These are phyloP conservation scores for Ditylenchus dipsaci DNA, from an alignment of 1,140 invertebrate genomes.

Conservation along the genomic window DNA sequence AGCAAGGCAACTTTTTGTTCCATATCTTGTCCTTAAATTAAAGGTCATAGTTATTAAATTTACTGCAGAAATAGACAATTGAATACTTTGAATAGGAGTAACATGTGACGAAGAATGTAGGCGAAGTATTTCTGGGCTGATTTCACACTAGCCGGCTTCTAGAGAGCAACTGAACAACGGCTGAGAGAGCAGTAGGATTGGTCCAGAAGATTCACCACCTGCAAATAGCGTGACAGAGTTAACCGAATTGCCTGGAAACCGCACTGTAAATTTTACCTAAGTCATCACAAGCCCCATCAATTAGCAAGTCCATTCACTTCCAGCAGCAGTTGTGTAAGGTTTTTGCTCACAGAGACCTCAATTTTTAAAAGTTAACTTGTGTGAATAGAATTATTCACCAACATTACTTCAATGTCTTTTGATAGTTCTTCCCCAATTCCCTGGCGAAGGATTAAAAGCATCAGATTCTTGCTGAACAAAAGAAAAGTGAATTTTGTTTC, in stretches of 20 bases:
- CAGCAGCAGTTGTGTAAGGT: not conserved
- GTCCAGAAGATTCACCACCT: slow-evolving; percentile 17
- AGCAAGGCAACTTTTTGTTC: slow-evolving; percentile 4
- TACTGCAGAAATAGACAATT: not conserved
- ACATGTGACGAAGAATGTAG: slow-evolving; percentile 5
- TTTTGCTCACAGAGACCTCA: not conserved
- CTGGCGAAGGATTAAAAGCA: no score
- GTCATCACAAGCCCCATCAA: not conserved
- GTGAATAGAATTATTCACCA: no score
- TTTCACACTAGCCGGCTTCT: slow-evolving; percentile 9
- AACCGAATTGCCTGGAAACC: no score
- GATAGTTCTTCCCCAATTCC: no score
- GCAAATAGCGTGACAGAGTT: no score
- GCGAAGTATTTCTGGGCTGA: not conserved
- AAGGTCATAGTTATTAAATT: not conserved
- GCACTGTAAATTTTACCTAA: not conserved
- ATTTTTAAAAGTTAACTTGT: not conserved
- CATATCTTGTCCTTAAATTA: not conserved
- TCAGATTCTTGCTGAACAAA: no score
- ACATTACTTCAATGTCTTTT: not conserved
- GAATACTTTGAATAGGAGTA: slow-evolving; percentile 1
- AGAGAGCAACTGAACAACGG: slow-evolving; percentile 1
- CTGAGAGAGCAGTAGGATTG: slow-evolving; percentile 7
- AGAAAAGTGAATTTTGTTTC: no score
- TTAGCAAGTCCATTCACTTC: not conserved